Evolutionary conservation across 1,140 invertebrate genomes (phyloP).

Genomic region (Leptonema lineaticorne): DNA sequence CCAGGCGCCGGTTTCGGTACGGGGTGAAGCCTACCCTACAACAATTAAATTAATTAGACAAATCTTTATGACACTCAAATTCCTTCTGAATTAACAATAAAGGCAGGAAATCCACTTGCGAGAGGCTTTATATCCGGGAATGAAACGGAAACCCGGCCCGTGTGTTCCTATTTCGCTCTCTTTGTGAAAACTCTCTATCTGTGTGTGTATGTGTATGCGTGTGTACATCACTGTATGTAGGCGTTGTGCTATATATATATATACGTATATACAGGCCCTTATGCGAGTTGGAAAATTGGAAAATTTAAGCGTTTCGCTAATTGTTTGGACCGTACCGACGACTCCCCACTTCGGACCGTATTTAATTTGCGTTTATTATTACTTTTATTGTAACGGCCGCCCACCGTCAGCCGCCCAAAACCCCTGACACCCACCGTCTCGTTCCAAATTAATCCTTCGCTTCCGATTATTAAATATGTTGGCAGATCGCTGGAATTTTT

Average conservation of each 20-base stretch:
- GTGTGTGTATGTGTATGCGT: slow-evolving; percentile 4
- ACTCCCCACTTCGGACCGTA: slow-evolving; percentile 32
- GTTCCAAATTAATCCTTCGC: slow-evolving; percentile 26
- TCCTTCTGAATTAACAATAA: slow-evolving; percentile 40
- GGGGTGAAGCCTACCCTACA: slow-evolving; percentile 22
- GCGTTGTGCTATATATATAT: neutral
- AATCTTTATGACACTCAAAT: slow-evolving; percentile 40
- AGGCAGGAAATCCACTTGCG: slow-evolving; percentile 36
- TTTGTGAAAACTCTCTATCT: slow-evolving; percentile 6
- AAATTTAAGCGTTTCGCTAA: slow-evolving; percentile 42
- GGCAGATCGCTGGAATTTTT: no score
- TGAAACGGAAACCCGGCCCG: slow-evolving; percentile 32
- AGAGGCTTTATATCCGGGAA: slow-evolving; percentile 34
- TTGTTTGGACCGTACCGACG: slow-evolving; percentile 40
- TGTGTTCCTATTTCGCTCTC: slow-evolving; percentile 25
- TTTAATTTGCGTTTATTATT: slow-evolving; percentile 37
- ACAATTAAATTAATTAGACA: slow-evolving; percentile 41
- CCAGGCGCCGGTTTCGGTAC: neutral
- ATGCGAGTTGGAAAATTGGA: slow-evolving; percentile 37
- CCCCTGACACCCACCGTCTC: no score
- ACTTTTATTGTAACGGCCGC: slow-evolving; percentile 31
- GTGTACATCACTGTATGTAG: neutral
- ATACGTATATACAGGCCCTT: neutral
- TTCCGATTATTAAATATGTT: slow-evolving; percentile 20
- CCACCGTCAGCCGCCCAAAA: no score